Evolutionary conservation across 2,797 vertebrate species (phyloP).

Genomic region (Myiothlypis coronata): DNA sequence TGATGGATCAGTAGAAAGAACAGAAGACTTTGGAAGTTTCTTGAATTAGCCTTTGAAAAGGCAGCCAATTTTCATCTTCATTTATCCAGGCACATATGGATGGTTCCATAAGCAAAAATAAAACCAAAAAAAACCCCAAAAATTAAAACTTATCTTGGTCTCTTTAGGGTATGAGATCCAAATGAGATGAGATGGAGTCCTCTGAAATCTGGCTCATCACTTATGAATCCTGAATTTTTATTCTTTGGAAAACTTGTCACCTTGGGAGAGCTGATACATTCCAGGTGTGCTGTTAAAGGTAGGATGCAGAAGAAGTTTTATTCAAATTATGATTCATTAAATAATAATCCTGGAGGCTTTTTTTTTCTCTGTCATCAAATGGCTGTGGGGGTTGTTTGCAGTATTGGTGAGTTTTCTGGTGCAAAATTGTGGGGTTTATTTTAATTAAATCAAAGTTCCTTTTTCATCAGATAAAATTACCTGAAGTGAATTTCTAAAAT

Average conservation of each 20-base stretch:
- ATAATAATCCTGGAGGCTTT: not conserved
- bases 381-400: not conserved
- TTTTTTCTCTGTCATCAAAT: not conserved
- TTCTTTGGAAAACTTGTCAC: not conserved
- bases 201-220: not conserved
- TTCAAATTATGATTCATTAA: not conserved
- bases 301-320: not conserved
- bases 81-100: not conserved
- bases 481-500: not conserved
- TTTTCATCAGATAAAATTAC: not conserved
- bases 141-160: not conserved
- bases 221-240: not conserved
- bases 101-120: not conserved
- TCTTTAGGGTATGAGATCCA: not conserved
- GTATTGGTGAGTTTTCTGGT: not conserved
- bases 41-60: not conserved
- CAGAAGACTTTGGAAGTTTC: not conserved
- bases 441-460: not conserved
- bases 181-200: not conserved
- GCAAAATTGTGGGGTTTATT: not conserved
- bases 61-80: not conserved
- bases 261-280: not conserved
- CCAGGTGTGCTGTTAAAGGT: not conserved
- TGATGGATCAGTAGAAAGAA: not conserved
- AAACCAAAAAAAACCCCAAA: rapidly evolving